A percentile compares a stretch with the other conserved stretches of the same genome.
Conservation (phyloP, 1,140 invertebrate species). For the Nephila pilipes region DNA sequence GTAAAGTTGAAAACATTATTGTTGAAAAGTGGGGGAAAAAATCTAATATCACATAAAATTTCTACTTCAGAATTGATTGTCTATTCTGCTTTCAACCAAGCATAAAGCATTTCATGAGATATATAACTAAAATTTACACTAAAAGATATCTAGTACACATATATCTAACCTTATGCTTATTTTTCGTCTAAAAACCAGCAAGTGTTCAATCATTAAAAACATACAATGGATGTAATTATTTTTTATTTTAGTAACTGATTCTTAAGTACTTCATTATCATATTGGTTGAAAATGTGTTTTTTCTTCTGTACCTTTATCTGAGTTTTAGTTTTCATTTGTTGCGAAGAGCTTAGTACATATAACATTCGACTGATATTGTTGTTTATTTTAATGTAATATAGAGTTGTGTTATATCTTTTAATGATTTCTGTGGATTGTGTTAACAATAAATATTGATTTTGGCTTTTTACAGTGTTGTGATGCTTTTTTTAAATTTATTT, state of each 20-base stretch:
- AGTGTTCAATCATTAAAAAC: neutral
- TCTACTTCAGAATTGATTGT: too few relatives aligned
- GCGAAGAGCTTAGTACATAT: slow-evolving; percentile 63
- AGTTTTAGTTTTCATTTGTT: slow-evolving; percentile 42
- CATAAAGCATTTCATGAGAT: too few relatives aligned
- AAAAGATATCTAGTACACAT: neutral
- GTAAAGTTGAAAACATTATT: too few relatives aligned
- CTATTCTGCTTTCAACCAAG: too few relatives aligned
- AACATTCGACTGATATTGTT: slow-evolving; percentile 40
- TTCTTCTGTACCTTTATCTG: neutral
- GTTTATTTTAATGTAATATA: slow-evolving; percentile 41
- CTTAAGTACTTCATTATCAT: neutral
- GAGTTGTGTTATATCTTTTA: slow-evolving; percentile 51
- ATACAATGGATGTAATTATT: neutral
- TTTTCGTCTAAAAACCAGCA: neutral
- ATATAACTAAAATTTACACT: too few relatives aligned
- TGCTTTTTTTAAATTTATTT: too few relatives aligned
- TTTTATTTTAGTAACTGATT: neutral
- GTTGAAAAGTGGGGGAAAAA: too few relatives aligned
- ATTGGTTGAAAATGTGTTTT: neutral
- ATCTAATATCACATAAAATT: too few relatives aligned
- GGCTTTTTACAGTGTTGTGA: slow-evolving; percentile 1
- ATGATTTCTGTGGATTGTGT: slow-evolving; percentile 47
- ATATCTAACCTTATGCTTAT: neutral
- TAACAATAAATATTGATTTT: slow-evolving; percentile 54